phyloP scores from a whole-genome alignment of 2,888 invertebrate genomes.

The Clivina fossor region DNA sequence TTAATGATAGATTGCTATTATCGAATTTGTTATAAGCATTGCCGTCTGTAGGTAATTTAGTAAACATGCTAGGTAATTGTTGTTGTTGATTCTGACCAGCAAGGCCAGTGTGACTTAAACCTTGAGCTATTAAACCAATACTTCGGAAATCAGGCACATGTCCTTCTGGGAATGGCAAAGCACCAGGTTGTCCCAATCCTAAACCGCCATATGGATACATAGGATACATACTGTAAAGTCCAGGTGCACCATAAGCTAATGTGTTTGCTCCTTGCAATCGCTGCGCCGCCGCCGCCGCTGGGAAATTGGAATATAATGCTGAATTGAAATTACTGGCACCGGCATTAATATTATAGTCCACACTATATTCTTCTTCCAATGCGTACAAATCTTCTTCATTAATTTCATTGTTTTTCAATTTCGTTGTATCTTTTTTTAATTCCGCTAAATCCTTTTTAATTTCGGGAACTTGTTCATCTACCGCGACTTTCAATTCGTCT shows the following conservation, averaged over 20 bases:
- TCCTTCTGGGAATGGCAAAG: constrained; percentile 27
- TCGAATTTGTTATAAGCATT: constrained; percentile 4
- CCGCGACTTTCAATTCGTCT: constrained; percentile 62
- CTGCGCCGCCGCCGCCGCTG: too few species aligned
- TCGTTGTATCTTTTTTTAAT: constrained; percentile 63
- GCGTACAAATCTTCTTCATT: constrained; percentile 68
- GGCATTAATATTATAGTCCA: constrained; percentile 56
- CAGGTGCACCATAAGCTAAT: constrained; percentile 34
- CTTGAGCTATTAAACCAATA: too few species aligned
- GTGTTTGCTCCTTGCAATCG: constrained; percentile 21
- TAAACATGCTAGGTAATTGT: too few species aligned
- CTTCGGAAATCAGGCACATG: constrained; percentile 28
- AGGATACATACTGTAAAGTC: constrained; percentile 50
- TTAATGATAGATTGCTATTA: constrained; percentile 3
- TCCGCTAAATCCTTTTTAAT: constrained; percentile 66
- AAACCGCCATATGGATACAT: constrained; percentile 49
- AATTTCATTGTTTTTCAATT: constrained; percentile 54
- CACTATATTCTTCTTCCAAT: constrained; percentile 66
- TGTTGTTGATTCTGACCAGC: too few species aligned
- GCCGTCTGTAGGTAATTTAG: constrained; percentile 8
- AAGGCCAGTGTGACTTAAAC: too few species aligned
- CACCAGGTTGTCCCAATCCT: constrained; percentile 48
- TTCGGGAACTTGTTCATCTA: constrained; percentile 60
- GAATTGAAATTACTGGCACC: constrained; percentile 54
- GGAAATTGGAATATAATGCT: constrained; percentile 38